Percentiles rank a stretch among this genome's conserved stretches.
These are phyloP conservation scores for Cacoxenus indagator DNA, from an alignment of 2,888 invertebrate species.

Conservation along the genomic window DNA sequence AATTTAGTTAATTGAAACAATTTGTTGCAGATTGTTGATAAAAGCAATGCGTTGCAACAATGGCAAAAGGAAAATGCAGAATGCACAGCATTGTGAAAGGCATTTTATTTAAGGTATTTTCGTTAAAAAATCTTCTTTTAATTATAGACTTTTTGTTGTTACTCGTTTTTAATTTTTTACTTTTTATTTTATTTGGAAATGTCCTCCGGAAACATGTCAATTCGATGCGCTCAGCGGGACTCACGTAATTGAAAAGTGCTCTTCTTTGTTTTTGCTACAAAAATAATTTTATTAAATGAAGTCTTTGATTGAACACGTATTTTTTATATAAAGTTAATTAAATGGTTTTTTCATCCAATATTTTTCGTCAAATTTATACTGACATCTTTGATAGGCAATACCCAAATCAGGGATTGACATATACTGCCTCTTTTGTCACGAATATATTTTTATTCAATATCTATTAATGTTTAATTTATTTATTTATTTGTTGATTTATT, in stretches of 20 bases:
- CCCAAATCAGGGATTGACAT: too few species aligned
- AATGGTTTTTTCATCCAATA: slow-evolving; percentile 36
- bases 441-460: too few species aligned
- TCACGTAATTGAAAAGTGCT: slow-evolving; percentile 53
- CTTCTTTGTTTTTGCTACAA: slow-evolving; percentile 37
- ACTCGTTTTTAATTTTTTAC: slow-evolving; percentile 27
- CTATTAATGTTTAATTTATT: too few species aligned
- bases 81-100: slow-evolving; percentile 38
- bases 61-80: slow-evolving; percentile 23
- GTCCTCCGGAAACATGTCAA: slow-evolving; percentile 56
- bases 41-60: slow-evolving; percentile 4
- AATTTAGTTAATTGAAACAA: slow-evolving; percentile 70
- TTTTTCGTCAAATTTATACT: too few species aligned
- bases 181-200: slow-evolving; percentile 19
- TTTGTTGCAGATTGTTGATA: slow-evolving; percentile 57
- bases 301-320: slow-evolving; percentile 36
- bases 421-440: too few species aligned
- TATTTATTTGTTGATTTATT: too few species aligned
- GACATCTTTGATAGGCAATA: too few species aligned
- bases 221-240: slow-evolving; percentile 51
- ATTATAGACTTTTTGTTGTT: slow-evolving; percentile 30
- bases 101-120: slow-evolving; percentile 51
- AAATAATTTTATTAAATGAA: slow-evolving; percentile 48
- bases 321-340: slow-evolving; percentile 51
- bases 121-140: slow-evolving; percentile 56